A percentile compares a stretch with the other conserved stretches of the same genome.
These are phyloP conservation scores for Cataglyphis albicans DNA, from an alignment of 2,888 invertebrate species.

Conservation along the genomic window DNA sequence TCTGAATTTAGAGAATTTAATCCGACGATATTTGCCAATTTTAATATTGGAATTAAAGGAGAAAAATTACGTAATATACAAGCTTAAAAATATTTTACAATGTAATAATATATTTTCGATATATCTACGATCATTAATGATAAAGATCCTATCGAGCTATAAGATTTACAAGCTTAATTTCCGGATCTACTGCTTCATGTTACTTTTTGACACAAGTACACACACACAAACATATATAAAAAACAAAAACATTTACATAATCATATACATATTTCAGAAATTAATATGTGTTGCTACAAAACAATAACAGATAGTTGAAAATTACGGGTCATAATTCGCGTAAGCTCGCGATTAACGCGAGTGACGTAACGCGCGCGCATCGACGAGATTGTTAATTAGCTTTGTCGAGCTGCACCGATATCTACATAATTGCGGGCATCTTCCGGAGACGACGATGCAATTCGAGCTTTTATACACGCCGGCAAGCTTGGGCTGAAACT, in stretches of 20 bases:
- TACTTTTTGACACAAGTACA: neutral
- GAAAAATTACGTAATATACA: no score
- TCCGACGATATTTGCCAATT: neutral
- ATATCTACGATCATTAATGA: neutral
- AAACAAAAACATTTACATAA: neutral
- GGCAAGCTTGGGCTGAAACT: slow-evolving; percentile 20
- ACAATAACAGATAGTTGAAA: slow-evolving; percentile 4
- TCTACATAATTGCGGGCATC: slow-evolving; percentile 64
- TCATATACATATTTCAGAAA: neutral
- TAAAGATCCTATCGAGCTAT: neutral
- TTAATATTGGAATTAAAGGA: neutral
- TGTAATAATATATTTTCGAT: neutral
- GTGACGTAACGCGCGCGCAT: slow-evolving; percentile 26
- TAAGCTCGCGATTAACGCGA: slow-evolving; percentile 15
- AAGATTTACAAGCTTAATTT: neutral
- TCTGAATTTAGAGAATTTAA: neutral
- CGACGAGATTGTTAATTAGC: slow-evolving; percentile 66
- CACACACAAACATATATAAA: no score
- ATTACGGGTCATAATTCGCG: slow-evolving; percentile 51
- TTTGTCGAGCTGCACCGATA: slow-evolving; percentile 54
- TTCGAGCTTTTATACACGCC: slow-evolving; percentile 38
- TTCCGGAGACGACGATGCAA: slow-evolving; percentile 17
- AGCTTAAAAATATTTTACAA: neutral
- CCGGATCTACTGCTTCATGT: neutral
- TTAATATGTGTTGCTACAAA: neutral